phyloP scores from a whole-genome alignment of 2,113 vertebrate genomes.

The Gallinago paraguaiae region DNA sequence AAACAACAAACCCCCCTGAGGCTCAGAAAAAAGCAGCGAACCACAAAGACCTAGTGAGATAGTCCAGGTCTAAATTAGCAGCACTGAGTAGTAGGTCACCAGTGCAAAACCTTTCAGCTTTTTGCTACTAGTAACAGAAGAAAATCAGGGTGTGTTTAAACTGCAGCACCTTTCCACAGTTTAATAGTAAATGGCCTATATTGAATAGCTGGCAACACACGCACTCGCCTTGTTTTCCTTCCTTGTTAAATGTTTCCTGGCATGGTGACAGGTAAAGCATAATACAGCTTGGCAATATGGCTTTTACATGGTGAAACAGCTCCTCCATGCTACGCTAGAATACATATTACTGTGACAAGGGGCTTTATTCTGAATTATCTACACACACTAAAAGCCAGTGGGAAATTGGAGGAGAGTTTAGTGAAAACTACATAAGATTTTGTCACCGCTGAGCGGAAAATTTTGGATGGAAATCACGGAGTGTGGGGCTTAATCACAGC shows the following conservation, averaged over 20 bases:
- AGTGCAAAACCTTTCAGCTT: slow-evolving; percentile 26
- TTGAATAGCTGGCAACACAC: slow-evolving; percentile 60
- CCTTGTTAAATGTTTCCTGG: slow-evolving; percentile 51
- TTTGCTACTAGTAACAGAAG: slow-evolving; percentile 52
- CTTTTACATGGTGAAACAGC: slow-evolving; percentile 58
- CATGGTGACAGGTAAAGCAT: slow-evolving; percentile 66
- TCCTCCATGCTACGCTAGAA: slow-evolving; percentile 39
- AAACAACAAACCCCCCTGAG: neutral
- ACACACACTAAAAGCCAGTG: slow-evolving; percentile 55
- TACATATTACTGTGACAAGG: slow-evolving; percentile 63
- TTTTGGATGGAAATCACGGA: slow-evolving; percentile 44
- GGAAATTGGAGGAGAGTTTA: slow-evolving; percentile 57
- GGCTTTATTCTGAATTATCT: slow-evolving; percentile 64
- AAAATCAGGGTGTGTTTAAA: slow-evolving; percentile 53
- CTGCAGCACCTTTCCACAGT: slow-evolving; percentile 52
- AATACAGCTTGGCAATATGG: slow-evolving; percentile 68
- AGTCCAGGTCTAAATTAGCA: neutral
- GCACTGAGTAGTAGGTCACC: neutral
- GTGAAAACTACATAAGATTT: slow-evolving; percentile 49
- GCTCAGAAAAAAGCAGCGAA: neutral
- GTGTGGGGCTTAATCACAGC: slow-evolving; percentile 27
- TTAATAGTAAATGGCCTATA: slow-evolving; percentile 65
- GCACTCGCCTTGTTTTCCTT: slow-evolving; percentile 31
- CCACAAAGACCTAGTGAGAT: slow-evolving; percentile 2
- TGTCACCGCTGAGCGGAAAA: slow-evolving; percentile 16